These are phyloP conservation scores for Poeciliopsis turneri DNA, from an alignment of 2,797 vertebrate species.

Conservation along the genomic window DNA sequence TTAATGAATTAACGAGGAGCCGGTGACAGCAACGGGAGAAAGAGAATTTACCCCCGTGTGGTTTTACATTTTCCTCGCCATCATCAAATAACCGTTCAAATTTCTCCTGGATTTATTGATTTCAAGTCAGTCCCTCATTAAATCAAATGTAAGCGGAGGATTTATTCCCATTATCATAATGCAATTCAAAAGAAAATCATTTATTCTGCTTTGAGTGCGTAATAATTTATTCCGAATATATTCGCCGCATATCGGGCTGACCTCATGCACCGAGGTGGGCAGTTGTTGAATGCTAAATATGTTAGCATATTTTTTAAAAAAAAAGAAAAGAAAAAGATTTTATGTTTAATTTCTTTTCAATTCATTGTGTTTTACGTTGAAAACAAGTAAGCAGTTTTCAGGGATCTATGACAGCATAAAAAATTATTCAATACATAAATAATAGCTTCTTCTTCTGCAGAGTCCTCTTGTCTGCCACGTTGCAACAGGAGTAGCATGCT, in stretches of 20 bases:
- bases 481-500: background rate
- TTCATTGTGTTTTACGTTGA: background rate
- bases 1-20: constrained; percentile 69
- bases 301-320: background rate
- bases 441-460: background rate
- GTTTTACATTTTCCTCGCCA: constrained; percentile 40
- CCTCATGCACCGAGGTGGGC: constrained; percentile 1
- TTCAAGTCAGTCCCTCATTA: constrained; percentile 52
- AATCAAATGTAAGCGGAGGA: constrained; percentile 45
- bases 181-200: constrained; percentile 43
- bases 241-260: constrained; percentile 31
- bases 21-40: constrained; percentile 39
- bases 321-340: background rate
- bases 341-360: background rate
- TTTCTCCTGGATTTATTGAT: constrained; percentile 56
- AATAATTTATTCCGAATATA: constrained; percentile 50
- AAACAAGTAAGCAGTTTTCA: background rate
- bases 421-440: background rate
- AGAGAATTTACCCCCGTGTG: constrained; percentile 15
- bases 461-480: background rate
- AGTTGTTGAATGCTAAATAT: constrained; percentile 1
- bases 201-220: constrained; percentile 40
- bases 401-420: background rate
- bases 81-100: constrained; percentile 43
- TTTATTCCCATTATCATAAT: constrained; percentile 51